phyloP scores from a whole-genome alignment of 2,113 vertebrate genomes.

The Antidorcas marsupialis region DNA sequence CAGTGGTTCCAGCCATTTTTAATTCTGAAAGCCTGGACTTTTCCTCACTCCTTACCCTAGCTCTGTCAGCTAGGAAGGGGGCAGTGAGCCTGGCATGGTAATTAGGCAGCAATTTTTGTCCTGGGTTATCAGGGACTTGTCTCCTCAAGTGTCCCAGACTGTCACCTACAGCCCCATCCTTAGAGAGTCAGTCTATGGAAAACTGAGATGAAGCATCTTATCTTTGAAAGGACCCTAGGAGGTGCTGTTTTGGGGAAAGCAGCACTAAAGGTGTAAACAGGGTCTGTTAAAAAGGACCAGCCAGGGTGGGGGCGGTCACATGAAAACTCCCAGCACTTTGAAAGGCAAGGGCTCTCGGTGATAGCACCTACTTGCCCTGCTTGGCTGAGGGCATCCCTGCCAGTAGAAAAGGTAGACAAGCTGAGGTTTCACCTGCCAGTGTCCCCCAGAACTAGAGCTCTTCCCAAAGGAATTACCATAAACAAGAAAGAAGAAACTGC shows the following conservation, averaged over 20 bases:
- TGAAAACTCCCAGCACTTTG: background rate
- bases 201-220: background rate
- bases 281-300: background rate
- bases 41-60: background rate
- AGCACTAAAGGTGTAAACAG: background rate
- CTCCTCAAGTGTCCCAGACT: background rate
- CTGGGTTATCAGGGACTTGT: background rate
- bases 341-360: background rate
- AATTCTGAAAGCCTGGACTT: background rate
- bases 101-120: background rate
- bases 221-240: background rate
- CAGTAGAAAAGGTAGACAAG: background rate
- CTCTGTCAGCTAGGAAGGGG: background rate
- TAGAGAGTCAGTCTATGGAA: background rate
- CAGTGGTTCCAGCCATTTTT: background rate
- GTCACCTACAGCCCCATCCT: background rate
- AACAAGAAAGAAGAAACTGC: background rate
- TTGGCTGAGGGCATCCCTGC: background rate
- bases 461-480: background rate
- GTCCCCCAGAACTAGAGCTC: background rate
- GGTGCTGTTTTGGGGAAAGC: background rate
- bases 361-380: background rate
- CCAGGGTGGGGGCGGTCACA: background rate
- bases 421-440: background rate
- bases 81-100: background rate